Evolutionary conservation across 1,140 invertebrate genomes (phyloP).

Genomic region (Eubasilissa regina): DNA sequence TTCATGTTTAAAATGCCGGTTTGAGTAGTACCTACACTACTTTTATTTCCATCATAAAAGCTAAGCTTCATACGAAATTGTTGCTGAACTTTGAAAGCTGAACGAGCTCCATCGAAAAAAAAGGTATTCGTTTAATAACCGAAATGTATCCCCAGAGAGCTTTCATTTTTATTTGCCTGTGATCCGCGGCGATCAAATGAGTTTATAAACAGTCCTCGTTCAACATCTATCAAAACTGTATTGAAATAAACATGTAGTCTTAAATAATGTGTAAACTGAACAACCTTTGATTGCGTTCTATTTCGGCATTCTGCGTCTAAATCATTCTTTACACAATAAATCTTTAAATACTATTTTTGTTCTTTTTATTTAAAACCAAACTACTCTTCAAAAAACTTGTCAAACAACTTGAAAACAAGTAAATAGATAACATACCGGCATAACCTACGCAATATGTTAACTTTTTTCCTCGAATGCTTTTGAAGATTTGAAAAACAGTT

Average conservation of each 20-base stretch:
- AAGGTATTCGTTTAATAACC: slow-evolving; percentile 42
- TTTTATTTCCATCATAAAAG: slow-evolving; percentile 32
- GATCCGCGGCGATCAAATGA: slow-evolving; percentile 34
- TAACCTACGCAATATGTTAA: too few relatives aligned
- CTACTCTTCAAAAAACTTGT: too few relatives aligned
- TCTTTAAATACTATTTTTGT: too few relatives aligned
- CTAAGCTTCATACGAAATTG: slow-evolving; percentile 9
- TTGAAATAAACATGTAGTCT: slow-evolving; percentile 16
- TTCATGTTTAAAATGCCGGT: background rate
- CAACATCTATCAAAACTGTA: slow-evolving; percentile 22
- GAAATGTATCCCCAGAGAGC: slow-evolving; percentile 33
- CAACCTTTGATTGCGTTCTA: background rate
- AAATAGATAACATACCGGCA: too few relatives aligned
- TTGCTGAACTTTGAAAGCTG: slow-evolving; percentile 10
- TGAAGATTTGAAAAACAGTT: too few relatives aligned
- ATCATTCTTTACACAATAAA: too few relatives aligned
- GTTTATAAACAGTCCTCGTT: slow-evolving; percentile 6
- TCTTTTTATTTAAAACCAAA: too few relatives aligned
- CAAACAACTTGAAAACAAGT: too few relatives aligned
- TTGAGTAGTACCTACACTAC: background rate
- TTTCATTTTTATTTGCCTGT: slow-evolving; percentile 38
- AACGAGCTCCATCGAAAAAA: slow-evolving; percentile 22
- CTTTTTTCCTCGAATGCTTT: too few relatives aligned
- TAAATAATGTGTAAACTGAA: too few relatives aligned
- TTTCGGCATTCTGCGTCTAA: background rate